These are phyloP conservation scores for Petrocephalus microphthalmus DNA, from an alignment of 2,113 vertebrate genomes.

Conservation along the genomic window DNA sequence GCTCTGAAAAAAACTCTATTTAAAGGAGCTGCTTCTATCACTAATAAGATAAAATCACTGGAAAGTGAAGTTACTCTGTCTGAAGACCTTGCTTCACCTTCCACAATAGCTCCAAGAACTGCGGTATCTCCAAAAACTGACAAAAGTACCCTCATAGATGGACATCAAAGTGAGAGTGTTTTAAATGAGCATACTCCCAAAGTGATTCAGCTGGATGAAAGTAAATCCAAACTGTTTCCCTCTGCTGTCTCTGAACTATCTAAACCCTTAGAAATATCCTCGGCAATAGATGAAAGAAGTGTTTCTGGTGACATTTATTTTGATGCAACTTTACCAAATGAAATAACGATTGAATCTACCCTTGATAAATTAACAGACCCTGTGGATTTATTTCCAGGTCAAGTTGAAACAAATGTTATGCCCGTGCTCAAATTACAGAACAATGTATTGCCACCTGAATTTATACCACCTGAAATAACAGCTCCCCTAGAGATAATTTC, in stretches of 20 bases:
- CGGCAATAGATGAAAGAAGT: not conserved
- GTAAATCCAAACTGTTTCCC: not conserved
- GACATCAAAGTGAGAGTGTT: not conserved
- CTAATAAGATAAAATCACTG: not conserved
- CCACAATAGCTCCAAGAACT: not conserved
- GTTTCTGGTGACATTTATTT: not conserved
- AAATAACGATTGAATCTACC: not conserved
- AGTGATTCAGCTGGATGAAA: not conserved
- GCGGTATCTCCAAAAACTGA: not conserved
- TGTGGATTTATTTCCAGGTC: not conserved
- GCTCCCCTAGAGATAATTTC: not conserved
- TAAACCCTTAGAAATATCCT: conserved; percentile 2
- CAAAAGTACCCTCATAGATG: not conserved
- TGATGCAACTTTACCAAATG: not conserved
- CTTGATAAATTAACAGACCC: not conserved
- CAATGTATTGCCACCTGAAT: not conserved
- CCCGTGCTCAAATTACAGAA: not conserved
- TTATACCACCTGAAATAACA: conserved; percentile 1
- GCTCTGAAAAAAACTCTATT: not conserved
- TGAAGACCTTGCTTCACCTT: not conserved
- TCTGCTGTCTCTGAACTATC: not conserved
- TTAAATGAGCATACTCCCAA: not conserved
- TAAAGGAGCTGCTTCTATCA: not conserved
- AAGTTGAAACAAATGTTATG: not conserved
- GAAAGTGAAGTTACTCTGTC: not conserved